These are phyloP conservation scores for Crenuchus spilurus DNA, from an alignment of 2,797 vertebrate genomes.

Conservation along the genomic window DNA sequence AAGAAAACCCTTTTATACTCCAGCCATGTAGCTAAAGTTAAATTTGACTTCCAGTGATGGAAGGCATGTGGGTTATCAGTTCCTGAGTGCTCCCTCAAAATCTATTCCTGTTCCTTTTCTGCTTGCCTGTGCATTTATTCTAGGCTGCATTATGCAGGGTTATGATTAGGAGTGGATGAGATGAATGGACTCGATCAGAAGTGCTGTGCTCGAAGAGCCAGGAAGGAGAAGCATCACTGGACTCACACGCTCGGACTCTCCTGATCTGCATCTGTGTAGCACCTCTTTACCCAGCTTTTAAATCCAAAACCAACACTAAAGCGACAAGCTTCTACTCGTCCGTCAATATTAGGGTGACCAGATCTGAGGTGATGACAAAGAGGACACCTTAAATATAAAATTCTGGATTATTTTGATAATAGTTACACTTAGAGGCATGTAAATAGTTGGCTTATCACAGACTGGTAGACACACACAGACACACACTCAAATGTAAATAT, in stretches of 20 bases:
- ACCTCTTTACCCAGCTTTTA: neutral
- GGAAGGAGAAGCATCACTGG: conserved; percentile 41
- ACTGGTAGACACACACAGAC: no score
- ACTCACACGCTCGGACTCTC: conserved; percentile 39
- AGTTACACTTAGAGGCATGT: no score
- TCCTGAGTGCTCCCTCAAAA: neutral
- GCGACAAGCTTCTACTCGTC: neutral
- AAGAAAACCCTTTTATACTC: neutral
- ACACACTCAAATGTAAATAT: no score
- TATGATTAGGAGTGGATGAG: conserved; percentile 52
- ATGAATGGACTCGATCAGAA: conserved; percentile 66
- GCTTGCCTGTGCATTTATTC: conserved; percentile 18
- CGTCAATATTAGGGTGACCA: neutral
- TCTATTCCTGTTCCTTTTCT: conserved; percentile 5
- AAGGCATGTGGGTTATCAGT: neutral
- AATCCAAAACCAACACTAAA: neutral
- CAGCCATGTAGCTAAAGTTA: neutral
- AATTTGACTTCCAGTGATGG: neutral
- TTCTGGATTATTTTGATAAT: no score
- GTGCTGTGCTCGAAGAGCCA: conserved; percentile 56
- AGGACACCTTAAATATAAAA: no score
- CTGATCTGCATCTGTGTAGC: neutral
- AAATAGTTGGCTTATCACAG: no score
- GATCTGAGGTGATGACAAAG: no score
- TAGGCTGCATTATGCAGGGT: conserved; percentile 27